These are phyloP conservation scores for Vespertilio murinus DNA, from an alignment of 2,797 vertebrate species.

Conservation along the genomic window DNA sequence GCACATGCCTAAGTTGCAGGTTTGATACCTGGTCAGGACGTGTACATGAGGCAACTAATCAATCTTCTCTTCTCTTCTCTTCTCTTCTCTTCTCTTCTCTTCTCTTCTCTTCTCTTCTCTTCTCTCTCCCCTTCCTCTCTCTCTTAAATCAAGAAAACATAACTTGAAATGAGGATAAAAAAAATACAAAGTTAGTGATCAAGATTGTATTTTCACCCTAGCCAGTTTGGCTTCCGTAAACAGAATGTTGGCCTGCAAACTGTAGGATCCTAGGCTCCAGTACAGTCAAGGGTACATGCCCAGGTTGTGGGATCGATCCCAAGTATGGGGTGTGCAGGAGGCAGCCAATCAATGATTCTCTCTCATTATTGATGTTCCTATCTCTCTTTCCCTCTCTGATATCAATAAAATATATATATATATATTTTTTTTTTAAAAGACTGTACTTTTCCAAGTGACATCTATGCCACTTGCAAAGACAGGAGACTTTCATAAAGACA, in stretches of 20 bases:
- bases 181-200: conserved; percentile 2
- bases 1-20: not conserved
- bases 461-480: conserved; percentile 29
- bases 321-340: too few relatives aligned
- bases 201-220: not conserved
- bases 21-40: not conserved
- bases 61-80: not conserved
- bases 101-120: not conserved
- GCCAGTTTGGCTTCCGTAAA: too few relatives aligned
- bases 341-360: too few relatives aligned
- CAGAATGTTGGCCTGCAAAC: too few relatives aligned
- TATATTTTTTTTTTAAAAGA: too few relatives aligned
- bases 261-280: too few relatives aligned
- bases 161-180: not conserved
- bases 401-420: too few relatives aligned
- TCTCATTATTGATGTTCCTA: too few relatives aligned
- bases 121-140: not conserved
- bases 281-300: too few relatives aligned
- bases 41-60: not conserved
- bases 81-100: not conserved
- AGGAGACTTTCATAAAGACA: conserved; percentile 43
- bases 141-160: not conserved
- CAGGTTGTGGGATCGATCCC: too few relatives aligned
- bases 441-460: not conserved
- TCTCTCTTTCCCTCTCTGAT: too few relatives aligned